Base-by-base conservation (phyloP, 2,113 vertebrate species). In the Aythya baeri region DNA sequence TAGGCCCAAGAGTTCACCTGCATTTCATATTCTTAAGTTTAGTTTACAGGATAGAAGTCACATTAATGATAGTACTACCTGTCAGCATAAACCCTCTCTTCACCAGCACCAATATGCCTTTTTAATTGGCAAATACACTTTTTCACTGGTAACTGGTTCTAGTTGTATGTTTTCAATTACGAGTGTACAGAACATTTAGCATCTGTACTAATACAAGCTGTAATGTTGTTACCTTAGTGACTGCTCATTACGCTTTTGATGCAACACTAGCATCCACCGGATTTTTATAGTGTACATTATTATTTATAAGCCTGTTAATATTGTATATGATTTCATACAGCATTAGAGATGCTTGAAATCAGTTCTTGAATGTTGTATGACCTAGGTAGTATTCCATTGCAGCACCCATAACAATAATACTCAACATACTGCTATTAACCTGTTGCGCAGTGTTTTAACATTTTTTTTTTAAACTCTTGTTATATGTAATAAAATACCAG, bases 401-500 rank as follows among this genome's bases (percentile, higher is more conserved):
- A 93, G 96, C 96, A 98, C 96, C 96, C 95, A 94, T 97, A 95
- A 96, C 90, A 91, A 97, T 96, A 94, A 97, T 83, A 96, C 93
- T 95, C 93, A 87, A 95, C 94, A 96, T 95, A 95, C 92, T 94
- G 87, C 97, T 95, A 88, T 96, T 94, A 90, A 96, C 83, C 86
- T 96, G 97, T 91, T 81, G 88, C 44, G 93, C 85, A 97, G 93
- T 96, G 93, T 96, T 97, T 94, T 80, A 96, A 92, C 91, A 9
- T 86, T 80, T 82, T 38, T 55, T 68, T n/a, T 68, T 72, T 94
- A 31, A 93, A 91, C 76, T 89, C 59, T 95, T 80, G 80, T 92
- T 95, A 95, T 94, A 97, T 95, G 95, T 97, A 97, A 96, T 97
- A 97, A 97, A 97, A 96, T 96, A 97, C 85, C 95, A 86, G 94